A percentile compares a stretch with the other conserved stretches of the same genome.
Evolutionary conservation across 2,113 vertebrate species (phyloP).

Genomic region (Crotalus tigris): DNA sequence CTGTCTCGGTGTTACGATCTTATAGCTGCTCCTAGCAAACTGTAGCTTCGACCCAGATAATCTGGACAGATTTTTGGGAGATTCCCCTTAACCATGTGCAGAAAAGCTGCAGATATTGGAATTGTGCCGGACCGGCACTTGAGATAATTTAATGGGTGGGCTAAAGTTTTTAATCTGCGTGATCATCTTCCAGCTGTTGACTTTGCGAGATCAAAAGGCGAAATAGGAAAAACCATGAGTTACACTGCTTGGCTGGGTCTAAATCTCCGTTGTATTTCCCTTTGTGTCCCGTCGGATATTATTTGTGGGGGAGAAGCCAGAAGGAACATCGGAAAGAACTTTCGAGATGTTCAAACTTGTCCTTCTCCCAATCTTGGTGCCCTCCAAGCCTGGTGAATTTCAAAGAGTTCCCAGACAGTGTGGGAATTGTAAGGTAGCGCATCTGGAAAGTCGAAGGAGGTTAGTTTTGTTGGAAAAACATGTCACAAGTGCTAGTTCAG

Average conservation of each 20-base stretch:
- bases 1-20: background rate
- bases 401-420: background rate
- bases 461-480: background rate
- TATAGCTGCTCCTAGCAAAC: too few relatives aligned
- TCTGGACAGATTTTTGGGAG: background rate
- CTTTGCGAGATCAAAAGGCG: slow-evolving; percentile 51
- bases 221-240: slow-evolving; percentile 37
- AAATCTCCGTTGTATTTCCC: slow-evolving; percentile 38
- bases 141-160: background rate
- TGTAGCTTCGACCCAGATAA: background rate
- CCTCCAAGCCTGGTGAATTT: background rate
- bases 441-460: slow-evolving; percentile 38
- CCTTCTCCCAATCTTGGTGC: background rate
- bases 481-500: background rate
- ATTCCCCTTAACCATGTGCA: background rate
- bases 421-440: background rate
- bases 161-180: background rate
- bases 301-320: slow-evolving; percentile 28
- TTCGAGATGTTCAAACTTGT: slow-evolving; percentile 56
- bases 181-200: slow-evolving; percentile 28
- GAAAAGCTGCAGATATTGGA: background rate
- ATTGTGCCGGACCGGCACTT: background rate
- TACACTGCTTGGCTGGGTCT: slow-evolving; percentile 35
- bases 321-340: slow-evolving; percentile 42
- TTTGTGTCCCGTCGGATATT: slow-evolving; percentile 32